Base-by-base conservation (phyloP, 2,797 vertebrate species). In the Apogon talboti region DNA sequence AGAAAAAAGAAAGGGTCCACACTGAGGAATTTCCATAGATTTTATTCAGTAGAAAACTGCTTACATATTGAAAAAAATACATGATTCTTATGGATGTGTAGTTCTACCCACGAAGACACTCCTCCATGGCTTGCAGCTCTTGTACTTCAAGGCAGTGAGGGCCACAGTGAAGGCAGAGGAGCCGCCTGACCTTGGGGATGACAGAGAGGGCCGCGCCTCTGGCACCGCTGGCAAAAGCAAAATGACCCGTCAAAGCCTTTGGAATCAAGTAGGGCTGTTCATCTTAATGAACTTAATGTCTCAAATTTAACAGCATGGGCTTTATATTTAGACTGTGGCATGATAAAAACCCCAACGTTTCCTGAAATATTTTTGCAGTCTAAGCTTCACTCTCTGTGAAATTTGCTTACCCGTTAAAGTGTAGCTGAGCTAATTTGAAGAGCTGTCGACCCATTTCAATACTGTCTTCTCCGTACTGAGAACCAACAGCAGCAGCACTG, bases 381-480 rank as follows among this genome's bases (percentile, higher is more conserved):
- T 33, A 33, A 33, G 47, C 24, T 14, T 16, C 7, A 2, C 40
- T 52, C 14, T 28, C 14, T 42, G 11, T 46, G 2, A 2, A 42
- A 49, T 48, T 56, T 46, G 42, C 83, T 83, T 49, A 99, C 97
- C 96, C 95, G n/a, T 97, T 99, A 87, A 99, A 99, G 81, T 97
- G 93, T 24, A 99, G 85, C 78, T 99, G 97, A 66, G 95, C 93
- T 87, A 99, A 84, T 86, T 99, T 99, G 91, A 96, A 96, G 77
- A 98, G 95, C 51, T 99, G 96, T 9, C 86, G 95, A 42, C 95
- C 96, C 50, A 93, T 80, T 90, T 99, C 98, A 24, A 96, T 48
- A 50, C 97, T 99, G 70, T 94, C 91, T 2, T 94, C 87, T 47
- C 97, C 97, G 0, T 95, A 96, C 81, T 93, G 95, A 54, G 56